Evolutionary conservation across 2,797 vertebrate genomes (phyloP), one percentile per base, ranked within the genome.

Genomic region (Gila robusta): DNA sequence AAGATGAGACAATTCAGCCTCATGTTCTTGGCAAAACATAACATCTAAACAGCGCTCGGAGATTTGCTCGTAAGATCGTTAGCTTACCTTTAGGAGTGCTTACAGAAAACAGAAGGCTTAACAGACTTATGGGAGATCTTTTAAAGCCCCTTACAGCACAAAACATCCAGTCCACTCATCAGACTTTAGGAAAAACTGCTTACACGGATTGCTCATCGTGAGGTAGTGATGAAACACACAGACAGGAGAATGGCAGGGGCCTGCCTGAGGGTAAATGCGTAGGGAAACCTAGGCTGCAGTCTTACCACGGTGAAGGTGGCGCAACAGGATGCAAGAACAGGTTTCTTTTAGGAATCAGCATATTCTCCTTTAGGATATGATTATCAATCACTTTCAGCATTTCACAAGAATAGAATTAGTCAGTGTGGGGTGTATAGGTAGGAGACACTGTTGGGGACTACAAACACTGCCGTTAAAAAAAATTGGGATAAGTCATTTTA

Each of bases 41-140:
- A 87, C 81, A 79, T 87, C 66, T 39, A 78, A 77, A 79, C 80
- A 87, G 85, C 64, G 16, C 81, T 83, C 64, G 84, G 77, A 59
- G 59, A 73, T 87, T 85, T 86, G n/a, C 77, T 81, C 52, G 44
- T 59, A 79, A 87, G 70, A 74, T 79, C 44, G 62, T 66, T 81
- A 71, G 79, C 64, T 62, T 66, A 44, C 66, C 35, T 87, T 54
- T 83, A 71, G n/a, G 39, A 82, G 69, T 76, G 83, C 79, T 85
- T 78, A 80, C 52, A 62, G 88, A 82, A 88, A 90, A 73, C 44
- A 88, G 44, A 83, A 81, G 71, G 76, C 71, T 84, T 84, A 86
- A 79, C 64, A 79, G 83, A 87, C 87, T 54, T 73, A 28, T 67
- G 85, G 87, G 83, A 82, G 44, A 79, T 74, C 66, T 71, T 67